These are phyloP conservation scores for Amphiura filiformis DNA, from an alignment of 35 echinoderm and acorn worm species.

Conservation along the genomic window DNA sequence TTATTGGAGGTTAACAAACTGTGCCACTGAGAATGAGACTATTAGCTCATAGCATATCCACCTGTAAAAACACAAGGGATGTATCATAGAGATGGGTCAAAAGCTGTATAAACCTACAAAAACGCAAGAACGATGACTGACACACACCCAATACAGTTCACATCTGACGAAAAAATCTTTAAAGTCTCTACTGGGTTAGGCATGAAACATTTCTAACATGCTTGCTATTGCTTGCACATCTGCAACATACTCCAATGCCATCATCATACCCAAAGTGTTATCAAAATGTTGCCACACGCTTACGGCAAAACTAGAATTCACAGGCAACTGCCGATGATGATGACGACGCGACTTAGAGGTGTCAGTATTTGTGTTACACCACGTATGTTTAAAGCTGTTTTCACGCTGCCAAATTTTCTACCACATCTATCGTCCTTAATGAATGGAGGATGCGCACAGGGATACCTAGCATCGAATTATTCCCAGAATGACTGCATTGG, in stretches of 20 bases:
- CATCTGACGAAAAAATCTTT: not conserved
- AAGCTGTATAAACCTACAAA: too few relatives aligned
- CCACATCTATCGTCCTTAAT: not conserved
- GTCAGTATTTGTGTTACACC: not conserved
- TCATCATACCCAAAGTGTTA: not conserved
- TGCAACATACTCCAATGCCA: not conserved
- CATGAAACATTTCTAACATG: not conserved
- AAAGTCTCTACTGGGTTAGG: too few relatives aligned
- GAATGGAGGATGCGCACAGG: not conserved
- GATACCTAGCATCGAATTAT: too few relatives aligned
- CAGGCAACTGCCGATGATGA: not conserved
- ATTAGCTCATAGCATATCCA: too few relatives aligned
- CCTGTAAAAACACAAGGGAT: too few relatives aligned
- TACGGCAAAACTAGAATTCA: not conserved
- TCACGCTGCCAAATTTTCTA: not conserved
- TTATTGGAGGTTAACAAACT: too few relatives aligned
- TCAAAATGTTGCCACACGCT: conserved; percentile 2
- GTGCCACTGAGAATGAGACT: too few relatives aligned
- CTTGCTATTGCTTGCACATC: not conserved
- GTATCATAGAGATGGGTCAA: too few relatives aligned
- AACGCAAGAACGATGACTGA: too few relatives aligned
- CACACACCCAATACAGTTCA: too few relatives aligned
- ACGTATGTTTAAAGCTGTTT: not conserved
- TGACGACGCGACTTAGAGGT: not conserved
- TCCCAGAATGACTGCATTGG: too few relatives aligned